Conservation (phyloP, 2,888 invertebrate species). For the Vanessa cardui region DNA sequence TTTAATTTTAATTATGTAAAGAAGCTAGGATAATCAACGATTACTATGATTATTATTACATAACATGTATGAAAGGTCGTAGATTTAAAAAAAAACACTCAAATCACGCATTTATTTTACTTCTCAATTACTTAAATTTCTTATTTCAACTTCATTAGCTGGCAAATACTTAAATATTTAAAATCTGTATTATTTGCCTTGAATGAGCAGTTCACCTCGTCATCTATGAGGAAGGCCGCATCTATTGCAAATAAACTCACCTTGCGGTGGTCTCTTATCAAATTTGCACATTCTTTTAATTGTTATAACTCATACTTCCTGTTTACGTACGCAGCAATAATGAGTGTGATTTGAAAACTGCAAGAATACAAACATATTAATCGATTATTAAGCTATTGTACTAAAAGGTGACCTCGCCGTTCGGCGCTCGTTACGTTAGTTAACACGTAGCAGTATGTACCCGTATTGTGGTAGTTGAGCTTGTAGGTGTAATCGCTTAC, state of each 20-base stretch:
- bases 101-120: not conserved
- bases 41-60: not conserved
- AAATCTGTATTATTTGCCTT: slow-evolving; percentile 66
- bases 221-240: slow-evolving; percentile 70
- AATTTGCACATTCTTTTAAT: slow-evolving; percentile 40
- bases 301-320: slow-evolving; percentile 37
- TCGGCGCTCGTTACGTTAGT: slow-evolving; percentile 38
- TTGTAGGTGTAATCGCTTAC: slow-evolving; percentile 65
- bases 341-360: slow-evolving; percentile 1
- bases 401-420: slow-evolving; percentile 32
- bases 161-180: slow-evolving; percentile 43
- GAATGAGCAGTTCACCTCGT: slow-evolving; percentile 74
- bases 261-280: slow-evolving; percentile 60
- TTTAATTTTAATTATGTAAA: slow-evolving; percentile 1
- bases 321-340: not conserved
- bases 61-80: not conserved
- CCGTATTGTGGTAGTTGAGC: slow-evolving; percentile 53
- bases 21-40: not conserved
- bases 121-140: not conserved
- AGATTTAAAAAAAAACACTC: not conserved
- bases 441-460: slow-evolving; percentile 50
- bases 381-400: slow-evolving; percentile 24
- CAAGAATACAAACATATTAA: slow-evolving; percentile 20
- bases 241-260: slow-evolving; percentile 61
- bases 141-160: slow-evolving; percentile 13